These are phyloP conservation scores for Megastigmus dorsalis DNA, from an alignment of 2,888 invertebrate genomes.

Conservation along the genomic window DNA sequence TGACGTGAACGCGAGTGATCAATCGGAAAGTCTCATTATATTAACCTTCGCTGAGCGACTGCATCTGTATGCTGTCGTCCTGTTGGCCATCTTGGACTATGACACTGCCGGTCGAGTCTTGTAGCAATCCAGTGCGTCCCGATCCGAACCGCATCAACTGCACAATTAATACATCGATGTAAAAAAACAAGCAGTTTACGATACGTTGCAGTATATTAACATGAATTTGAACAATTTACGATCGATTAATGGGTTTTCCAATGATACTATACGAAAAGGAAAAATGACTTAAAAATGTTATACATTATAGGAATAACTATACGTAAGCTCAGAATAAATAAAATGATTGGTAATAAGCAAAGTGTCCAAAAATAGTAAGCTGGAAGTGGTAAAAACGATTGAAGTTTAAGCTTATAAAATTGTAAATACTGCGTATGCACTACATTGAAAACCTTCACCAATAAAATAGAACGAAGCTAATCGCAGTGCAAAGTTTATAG, in stretches of 20 bases:
- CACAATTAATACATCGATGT: too few relatives aligned
- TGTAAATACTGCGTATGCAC: too few relatives aligned
- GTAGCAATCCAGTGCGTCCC: constrained; percentile 75
- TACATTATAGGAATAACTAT: not conserved
- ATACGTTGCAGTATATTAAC: too few relatives aligned
- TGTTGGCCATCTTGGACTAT: constrained; percentile 74
- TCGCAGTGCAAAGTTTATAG: constrained; percentile 16
- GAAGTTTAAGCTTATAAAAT: not conserved
- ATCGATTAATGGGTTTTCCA: too few relatives aligned
- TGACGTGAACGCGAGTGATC: not conserved
- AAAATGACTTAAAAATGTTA: not conserved
- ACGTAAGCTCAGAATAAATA: too few relatives aligned
- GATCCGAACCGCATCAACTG: constrained; percentile 79
- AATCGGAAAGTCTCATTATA: not conserved
- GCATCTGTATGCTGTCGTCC: constrained; percentile 75
- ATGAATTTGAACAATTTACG: too few relatives aligned
- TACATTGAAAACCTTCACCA: constrained; percentile 25
- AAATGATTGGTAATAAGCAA: constrained; percentile 20
- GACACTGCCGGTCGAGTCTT: constrained; percentile 81
- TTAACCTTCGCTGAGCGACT: constrained; percentile 75
- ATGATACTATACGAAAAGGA: not conserved
- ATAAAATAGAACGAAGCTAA: constrained; percentile 1
- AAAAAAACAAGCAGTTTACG: too few relatives aligned
- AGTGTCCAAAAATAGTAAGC: not conserved
- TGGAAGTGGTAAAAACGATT: not conserved